Evolutionary conservation across 2,888 invertebrate genomes (phyloP).

Genomic region (Coremacera marginata): DNA sequence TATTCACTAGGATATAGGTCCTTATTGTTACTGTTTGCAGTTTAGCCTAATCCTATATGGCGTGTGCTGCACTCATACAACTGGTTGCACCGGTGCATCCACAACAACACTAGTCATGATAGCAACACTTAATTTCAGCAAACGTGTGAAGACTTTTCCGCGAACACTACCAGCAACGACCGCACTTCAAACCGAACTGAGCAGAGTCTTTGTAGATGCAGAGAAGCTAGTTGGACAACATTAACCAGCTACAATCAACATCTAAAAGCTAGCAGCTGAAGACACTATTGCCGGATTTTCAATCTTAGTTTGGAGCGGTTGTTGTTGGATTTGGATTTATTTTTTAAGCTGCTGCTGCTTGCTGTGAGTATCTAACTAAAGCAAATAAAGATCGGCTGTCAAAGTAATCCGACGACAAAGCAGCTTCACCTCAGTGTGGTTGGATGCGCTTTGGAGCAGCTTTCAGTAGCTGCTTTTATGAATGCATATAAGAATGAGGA

Average conservation of each 20-base stretch:
- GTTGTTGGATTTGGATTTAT: neutral
- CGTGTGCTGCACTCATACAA: neutral
- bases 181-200: constrained; percentile 61
- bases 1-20: neutral
- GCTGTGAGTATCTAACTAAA: neutral
- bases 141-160: constrained; percentile 21
- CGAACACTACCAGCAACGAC: constrained; percentile 56
- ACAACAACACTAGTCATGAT: neutral
- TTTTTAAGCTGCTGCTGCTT: neutral
- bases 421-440: constrained; percentile 5
- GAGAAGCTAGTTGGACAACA: constrained; percentile 14
- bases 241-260: neutral
- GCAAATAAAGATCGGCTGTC: neutral
- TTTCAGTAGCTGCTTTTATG: neutral
- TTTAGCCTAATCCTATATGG: constrained; percentile 5
- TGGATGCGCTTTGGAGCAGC: constrained; percentile 8
- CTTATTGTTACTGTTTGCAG: neutral
- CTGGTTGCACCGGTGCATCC: constrained; percentile 30
- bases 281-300: neutral
- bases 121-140: neutral
- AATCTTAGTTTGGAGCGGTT: neutral
- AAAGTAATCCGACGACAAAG: neutral
- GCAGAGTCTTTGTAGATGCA: constrained; percentile 40
- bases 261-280: constrained; percentile 7
- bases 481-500: neutral